Conservation (phyloP, 2,888 invertebrate genomes). For the Drosophila melanosoma region DNA sequence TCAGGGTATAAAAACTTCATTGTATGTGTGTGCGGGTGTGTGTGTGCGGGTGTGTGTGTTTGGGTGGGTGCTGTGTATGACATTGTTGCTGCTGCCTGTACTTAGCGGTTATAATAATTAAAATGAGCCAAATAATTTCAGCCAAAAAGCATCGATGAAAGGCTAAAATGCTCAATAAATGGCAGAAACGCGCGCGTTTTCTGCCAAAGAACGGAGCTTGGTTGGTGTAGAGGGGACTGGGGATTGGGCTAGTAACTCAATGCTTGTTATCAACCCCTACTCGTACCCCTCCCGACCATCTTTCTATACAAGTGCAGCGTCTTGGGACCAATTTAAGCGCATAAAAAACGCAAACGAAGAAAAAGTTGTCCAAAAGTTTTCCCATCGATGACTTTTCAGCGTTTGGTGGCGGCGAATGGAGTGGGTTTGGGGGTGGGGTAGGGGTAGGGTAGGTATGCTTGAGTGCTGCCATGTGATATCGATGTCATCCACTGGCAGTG, state of each 20-base stretch:
- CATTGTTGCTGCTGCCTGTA: constrained; percentile 55
- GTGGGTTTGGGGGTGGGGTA: neutral
- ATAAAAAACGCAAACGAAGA: constrained; percentile 63
- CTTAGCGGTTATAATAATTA: constrained; percentile 81
- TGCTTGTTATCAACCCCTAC: constrained; percentile 48
- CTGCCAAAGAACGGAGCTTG: neutral
- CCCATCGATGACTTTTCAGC: constrained; percentile 74
- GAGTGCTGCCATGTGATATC: constrained; percentile 71
- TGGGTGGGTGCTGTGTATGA: constrained; percentile 18
- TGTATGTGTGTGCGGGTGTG: constrained; percentile 28
- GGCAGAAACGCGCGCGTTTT: constrained; percentile 48
- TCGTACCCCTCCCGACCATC: neutral
- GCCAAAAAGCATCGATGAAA: constrained; percentile 80
- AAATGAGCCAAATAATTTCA: constrained; percentile 80
- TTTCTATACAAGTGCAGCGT: constrained; percentile 24
- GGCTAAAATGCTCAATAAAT: constrained; percentile 79
- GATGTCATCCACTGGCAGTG: constrained; percentile 52
- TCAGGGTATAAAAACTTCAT: constrained; percentile 7
- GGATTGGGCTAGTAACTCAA: constrained; percentile 49
- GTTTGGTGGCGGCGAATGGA: constrained; percentile 7
- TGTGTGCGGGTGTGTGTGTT: constrained; percentile 12
- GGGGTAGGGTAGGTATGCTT: neutral
- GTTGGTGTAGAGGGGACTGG: neutral
- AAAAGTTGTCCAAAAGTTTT: constrained; percentile 73
- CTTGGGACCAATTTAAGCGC: constrained; percentile 79